Base-by-base conservation (phyloP, 2,797 vertebrate species). In the Clarias fuscus region DNA sequence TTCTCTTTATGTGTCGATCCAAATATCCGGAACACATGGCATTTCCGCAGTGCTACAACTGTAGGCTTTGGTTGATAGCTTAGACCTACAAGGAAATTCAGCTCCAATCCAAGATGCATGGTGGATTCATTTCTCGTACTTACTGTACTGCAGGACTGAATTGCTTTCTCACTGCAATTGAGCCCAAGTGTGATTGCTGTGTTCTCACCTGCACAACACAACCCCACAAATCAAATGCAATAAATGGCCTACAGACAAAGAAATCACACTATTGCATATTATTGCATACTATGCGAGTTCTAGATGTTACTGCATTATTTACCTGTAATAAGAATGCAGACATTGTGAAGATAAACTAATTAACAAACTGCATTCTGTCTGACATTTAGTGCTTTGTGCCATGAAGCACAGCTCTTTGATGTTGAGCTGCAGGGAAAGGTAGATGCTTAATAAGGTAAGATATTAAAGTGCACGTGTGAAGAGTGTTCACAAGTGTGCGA, bases 401-500 rank as follows among this genome's bases (percentile, higher is more conserved):
- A 84, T 62, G 68, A 86, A 85, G 79, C 75, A 61, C 6, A 5
- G 83, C 76, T 61, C 79, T 89, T 89, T 89, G 89, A 90, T 83
- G 78, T 81, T 78, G 56, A 82, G 77, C 61, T 87, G 68, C 24
- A 67, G 48, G 84, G 59, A 73, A 86, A 33, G n/a, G 82, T 83
- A 56, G 61, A 33, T 27, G 68, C 86, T 89, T 88, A 90, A 90
- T 90, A 90, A 90, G 85, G 78, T 86, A 84, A 84, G 67, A 89
- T 88, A 85, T 92, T 91, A 92, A 91, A 81, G 92, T 90, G 91
- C 88, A 87, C 87, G 88, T 82, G 91, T 89, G 67, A 89, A 87
- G 91, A 91, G 92, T 89, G 91, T 91, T 92, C 91, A 92, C 92
- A 93, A 92, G 90, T 84, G 85, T 85, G 87, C 48, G 78, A 87